These are phyloP conservation scores for Andrena bucephala DNA, from an alignment of 2,888 invertebrate genomes.

Conservation along the genomic window DNA sequence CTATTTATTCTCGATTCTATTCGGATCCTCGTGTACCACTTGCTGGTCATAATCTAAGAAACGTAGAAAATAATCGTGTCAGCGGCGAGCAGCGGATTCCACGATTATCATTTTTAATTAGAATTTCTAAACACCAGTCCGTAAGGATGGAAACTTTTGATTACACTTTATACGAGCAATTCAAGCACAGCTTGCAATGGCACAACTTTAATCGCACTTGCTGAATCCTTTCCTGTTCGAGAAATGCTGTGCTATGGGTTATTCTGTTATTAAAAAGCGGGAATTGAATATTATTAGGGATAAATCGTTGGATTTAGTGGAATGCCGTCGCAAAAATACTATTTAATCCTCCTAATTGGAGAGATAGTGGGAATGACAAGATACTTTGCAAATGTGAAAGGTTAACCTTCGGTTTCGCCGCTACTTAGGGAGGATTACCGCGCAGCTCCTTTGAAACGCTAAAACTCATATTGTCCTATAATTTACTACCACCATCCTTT, in stretches of 20 bases:
- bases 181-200: neutral
- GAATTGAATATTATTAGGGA: slow-evolving; percentile 13
- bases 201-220: slow-evolving; percentile 1
- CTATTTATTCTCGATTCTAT: slow-evolving; percentile 62
- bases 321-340: neutral
- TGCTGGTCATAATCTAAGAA: slow-evolving; percentile 43
- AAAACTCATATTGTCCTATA: slow-evolving; percentile 1
- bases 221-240: neutral
- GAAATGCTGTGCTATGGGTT: neutral
- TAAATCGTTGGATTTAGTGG: neutral
- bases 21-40: slow-evolving; percentile 49
- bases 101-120: neutral
- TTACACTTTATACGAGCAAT: slow-evolving; percentile 1
- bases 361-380: slow-evolving; percentile 29
- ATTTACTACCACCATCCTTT: neutral
- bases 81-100: slow-evolving; percentile 9
- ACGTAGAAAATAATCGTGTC: slow-evolving; percentile 20
- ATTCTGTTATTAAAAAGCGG: neutral
- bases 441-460: slow-evolving; percentile 17
- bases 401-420: slow-evolving; percentile 36
- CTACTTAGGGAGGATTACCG: slow-evolving; percentile 32
- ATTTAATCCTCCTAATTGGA: slow-evolving; percentile 38
- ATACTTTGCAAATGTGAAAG: slow-evolving; percentile 40
- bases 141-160: neutral
- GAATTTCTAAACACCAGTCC: neutral